phyloP scores from a whole-genome alignment of 2,113 vertebrate genomes.

The Protobothrops flavoviridis region DNA sequence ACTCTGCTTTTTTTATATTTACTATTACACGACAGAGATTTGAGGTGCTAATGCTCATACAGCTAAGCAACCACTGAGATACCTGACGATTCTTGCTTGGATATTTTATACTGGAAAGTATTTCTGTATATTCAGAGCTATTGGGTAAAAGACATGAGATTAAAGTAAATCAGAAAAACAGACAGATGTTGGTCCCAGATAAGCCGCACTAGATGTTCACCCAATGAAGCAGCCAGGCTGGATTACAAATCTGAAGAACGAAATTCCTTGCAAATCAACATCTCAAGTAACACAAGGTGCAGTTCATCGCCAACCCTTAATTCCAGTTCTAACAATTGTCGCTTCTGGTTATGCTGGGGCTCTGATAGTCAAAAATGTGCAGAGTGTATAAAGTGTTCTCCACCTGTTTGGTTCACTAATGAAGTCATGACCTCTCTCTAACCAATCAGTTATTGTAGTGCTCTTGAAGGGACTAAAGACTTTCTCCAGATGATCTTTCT shows the following conservation, averaged over 20 bases:
- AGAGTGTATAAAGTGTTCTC: constrained; percentile 45
- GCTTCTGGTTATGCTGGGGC: constrained; percentile 2
- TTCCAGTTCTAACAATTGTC: constrained; percentile 42
- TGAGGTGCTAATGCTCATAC: constrained; percentile 53
- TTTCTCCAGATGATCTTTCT: not conserved
- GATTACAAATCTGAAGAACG: constrained; percentile 3
- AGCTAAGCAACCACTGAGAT: constrained; percentile 40
- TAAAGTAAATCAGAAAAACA: constrained; percentile 30
- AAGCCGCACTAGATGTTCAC: not conserved
- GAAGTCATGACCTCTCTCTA: constrained; percentile 22
- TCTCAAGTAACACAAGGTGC: constrained; percentile 21
- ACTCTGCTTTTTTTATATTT: constrained; percentile 48
- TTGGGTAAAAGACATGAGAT: constrained; percentile 40
- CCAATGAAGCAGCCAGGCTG: constrained; percentile 12
- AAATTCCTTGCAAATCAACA: not conserved
- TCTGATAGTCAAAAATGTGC: constrained; percentile 55
- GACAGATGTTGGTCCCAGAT: constrained; percentile 11
- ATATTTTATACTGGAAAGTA: constrained; percentile 37
- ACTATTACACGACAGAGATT: constrained; percentile 42
- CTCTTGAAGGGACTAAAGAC: not conserved
- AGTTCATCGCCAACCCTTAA: constrained; percentile 25
- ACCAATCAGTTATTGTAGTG: constrained; percentile 28
- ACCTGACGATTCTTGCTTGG: constrained; percentile 29
- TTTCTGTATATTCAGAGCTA: constrained; percentile 38
- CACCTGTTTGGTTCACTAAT: constrained; percentile 12